These are phyloP conservation scores for Pempheris klunzingeri DNA, from an alignment of 2,797 vertebrate genomes.

Conservation along the genomic window DNA sequence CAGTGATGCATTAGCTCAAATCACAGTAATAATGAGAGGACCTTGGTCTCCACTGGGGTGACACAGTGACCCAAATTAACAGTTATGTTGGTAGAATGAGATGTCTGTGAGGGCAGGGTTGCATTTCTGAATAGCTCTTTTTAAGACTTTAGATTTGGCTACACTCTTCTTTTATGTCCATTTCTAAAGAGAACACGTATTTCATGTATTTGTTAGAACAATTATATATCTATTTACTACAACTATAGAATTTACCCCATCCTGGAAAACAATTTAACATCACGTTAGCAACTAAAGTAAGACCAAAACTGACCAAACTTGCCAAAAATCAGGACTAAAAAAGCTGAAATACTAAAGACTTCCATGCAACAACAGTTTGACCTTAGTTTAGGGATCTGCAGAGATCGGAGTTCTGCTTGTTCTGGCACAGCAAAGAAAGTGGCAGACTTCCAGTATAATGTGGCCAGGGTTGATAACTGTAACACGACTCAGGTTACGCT, in stretches of 20 bases:
- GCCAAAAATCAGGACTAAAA: neutral
- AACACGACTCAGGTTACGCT: conserved; percentile 67
- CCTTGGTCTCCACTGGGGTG: conserved; percentile 69
- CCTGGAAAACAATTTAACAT: neutral
- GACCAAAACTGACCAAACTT: neutral
- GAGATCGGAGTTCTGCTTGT: conserved; percentile 50
- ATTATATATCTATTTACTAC: too few species aligned
- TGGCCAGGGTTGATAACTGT: conserved; percentile 79
- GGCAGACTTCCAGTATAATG: conserved; percentile 77
- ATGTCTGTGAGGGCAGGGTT: neutral
- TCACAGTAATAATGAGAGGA: conserved; percentile 66
- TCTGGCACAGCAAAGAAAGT: conserved; percentile 56
- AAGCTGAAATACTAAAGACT: neutral
- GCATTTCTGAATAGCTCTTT: neutral
- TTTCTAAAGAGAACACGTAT: too few species aligned
- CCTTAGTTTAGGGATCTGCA: conserved; percentile 21
- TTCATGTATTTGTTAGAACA: neutral
- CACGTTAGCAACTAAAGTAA: neutral
- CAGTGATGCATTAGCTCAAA: conserved; percentile 80
- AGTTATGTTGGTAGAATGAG: conserved; percentile 25
- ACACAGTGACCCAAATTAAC: conserved; percentile 81
- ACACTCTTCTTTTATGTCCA: too few species aligned
- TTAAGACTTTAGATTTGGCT: conserved; percentile 3
- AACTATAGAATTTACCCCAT: neutral
- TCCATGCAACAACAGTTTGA: neutral